phyloP scores from a whole-genome alignment of 37 sponge, comb jelly and placozoan species.

The Axinella damicornis region DNA sequence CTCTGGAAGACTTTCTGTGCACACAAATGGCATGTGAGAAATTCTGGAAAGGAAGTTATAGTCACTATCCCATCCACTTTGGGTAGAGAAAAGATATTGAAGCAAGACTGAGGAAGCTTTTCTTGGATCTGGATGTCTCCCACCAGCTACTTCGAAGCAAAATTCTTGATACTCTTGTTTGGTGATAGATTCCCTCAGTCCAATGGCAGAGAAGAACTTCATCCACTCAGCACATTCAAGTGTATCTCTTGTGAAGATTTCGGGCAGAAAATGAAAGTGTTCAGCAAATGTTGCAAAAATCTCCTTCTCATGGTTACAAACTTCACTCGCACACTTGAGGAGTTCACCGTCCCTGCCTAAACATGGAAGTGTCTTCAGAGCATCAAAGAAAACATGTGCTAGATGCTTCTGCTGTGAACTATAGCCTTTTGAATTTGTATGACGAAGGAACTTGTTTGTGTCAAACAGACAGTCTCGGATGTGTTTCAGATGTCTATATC shows the following conservation, averaged over 20 bases:
- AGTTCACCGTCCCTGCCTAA: not conserved
- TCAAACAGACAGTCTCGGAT: not conserved
- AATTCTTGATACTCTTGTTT: constrained; percentile 2
- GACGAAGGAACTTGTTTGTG: not conserved
- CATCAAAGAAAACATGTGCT: no score
- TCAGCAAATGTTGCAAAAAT: constrained; percentile 3
- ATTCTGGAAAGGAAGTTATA: not conserved
- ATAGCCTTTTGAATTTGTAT: no score
- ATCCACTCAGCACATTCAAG: not conserved
- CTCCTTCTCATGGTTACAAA: not conserved
- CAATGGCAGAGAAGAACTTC: not conserved
- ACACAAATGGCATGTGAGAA: not conserved
- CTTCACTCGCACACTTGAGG: not conserved
- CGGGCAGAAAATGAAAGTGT: not conserved
- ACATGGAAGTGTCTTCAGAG: not conserved
- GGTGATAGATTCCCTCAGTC: not conserved
- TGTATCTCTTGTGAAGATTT: not conserved
- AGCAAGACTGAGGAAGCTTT: constrained; percentile 3
- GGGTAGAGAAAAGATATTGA: constrained; percentile 13
- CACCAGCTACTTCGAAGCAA: not conserved
- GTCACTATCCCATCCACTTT: not conserved
- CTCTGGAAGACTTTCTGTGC: not conserved
- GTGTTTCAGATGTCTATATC: not conserved
- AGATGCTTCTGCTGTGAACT: no score
- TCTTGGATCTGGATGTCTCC: not conserved